Evolutionary conservation across 2,888 invertebrate genomes (phyloP).

Genomic region (Galeruca laticollis): DNA sequence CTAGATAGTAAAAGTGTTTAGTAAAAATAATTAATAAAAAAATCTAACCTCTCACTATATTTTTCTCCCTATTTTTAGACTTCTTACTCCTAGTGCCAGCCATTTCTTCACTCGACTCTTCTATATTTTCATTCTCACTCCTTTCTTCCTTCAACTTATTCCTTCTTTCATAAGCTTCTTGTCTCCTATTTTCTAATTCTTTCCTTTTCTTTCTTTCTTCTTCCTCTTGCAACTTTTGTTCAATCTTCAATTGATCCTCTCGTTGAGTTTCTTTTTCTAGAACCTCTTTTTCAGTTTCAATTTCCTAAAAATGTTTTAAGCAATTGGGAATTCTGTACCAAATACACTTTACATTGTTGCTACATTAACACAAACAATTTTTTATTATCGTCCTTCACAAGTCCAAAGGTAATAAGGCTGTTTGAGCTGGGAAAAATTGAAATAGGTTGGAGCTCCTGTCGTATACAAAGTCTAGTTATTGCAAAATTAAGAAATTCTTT

Average conservation of each 20-base stretch:
- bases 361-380: too few species aligned
- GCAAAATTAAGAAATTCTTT: too few species aligned
- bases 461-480: too few species aligned
- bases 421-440: too few species aligned
- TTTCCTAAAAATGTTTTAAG: slow-evolving; percentile 42
- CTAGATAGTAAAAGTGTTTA: too few species aligned
- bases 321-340: too few species aligned
- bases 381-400: too few species aligned
- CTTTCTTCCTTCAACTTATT: slow-evolving; percentile 65
- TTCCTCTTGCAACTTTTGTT: slow-evolving; percentile 51
- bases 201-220: slow-evolving; percentile 53
- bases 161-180: slow-evolving; percentile 41
- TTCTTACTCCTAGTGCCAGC: slow-evolving; percentile 60
- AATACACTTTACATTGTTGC: too few species aligned
- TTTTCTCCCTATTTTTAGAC: slow-evolving; percentile 57
- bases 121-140: slow-evolving; percentile 57
- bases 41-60: slow-evolving; percentile 49
- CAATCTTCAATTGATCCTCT: slow-evolving; percentile 59
- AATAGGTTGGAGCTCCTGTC: too few species aligned
- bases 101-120: slow-evolving; percentile 62
- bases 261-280: slow-evolving; percentile 50
- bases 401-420: too few species aligned
- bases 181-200: slow-evolving; percentile 58
- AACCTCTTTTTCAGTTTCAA: slow-evolving; percentile 48
- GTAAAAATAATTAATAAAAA: slow-evolving; percentile 15